Conservation (phyloP, 92 coral and sea anemone genomes). For the Actinostola sp. region DNA sequence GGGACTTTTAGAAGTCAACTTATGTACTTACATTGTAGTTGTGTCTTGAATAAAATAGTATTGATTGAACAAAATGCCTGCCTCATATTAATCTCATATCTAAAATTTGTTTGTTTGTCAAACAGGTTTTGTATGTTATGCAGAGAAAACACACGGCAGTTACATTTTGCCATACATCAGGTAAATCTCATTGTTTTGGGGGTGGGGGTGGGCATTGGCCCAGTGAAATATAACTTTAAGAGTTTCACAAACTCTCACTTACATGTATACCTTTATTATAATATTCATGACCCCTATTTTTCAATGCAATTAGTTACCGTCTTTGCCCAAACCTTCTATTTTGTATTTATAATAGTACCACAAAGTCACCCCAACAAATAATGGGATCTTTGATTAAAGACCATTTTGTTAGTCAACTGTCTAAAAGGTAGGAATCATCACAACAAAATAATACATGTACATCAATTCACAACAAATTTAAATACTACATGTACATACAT, state of each 20-base stretch:
- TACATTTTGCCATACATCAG: conserved; percentile 92
- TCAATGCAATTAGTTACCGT: no score
- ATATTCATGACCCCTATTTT: not conserved
- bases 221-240: not conserved
- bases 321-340: not conserved
- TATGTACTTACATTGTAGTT: no score
- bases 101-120: not conserved
- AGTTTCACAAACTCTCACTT: not conserved
- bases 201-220: no score
- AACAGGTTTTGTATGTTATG: conserved; percentile 96
- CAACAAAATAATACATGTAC: not conserved
- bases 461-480: not conserved
- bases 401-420: conserved; percentile 58
- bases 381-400: conserved; percentile 95
- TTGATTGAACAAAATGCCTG: no score
- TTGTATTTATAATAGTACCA: conserved; percentile 57
- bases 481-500: no score
- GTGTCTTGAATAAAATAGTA: no score
- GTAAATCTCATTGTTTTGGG: conserved; percentile 30
- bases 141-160: conserved; percentile 98
- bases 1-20: no score
- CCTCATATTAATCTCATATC: conserved; percentile 93
- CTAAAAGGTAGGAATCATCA: conserved; percentile 58
- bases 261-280: not conserved
- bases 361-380: conserved; percentile 97